These are phyloP conservation scores for Acronicta psi DNA, from an alignment of 2,888 invertebrate genomes.

Conservation along the genomic window DNA sequence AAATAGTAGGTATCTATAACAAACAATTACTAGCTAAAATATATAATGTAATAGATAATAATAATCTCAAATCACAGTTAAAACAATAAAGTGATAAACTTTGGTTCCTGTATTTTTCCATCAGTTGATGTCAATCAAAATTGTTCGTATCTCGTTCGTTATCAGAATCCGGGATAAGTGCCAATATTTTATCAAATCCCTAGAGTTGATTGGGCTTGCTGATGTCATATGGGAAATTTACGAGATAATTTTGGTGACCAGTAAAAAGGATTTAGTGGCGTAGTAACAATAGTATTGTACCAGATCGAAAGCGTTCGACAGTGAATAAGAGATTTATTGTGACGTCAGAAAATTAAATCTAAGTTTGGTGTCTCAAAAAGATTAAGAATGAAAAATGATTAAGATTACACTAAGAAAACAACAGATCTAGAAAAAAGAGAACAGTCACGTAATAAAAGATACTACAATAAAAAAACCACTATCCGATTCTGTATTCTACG, in stretches of 20 bases:
- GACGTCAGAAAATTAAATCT: too few relatives aligned
- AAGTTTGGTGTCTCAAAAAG: too few relatives aligned
- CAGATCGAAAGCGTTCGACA: too few relatives aligned
- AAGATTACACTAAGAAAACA: too few relatives aligned
- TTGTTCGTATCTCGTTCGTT: constrained; percentile 40
- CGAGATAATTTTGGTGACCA: background rate
- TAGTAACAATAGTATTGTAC: too few relatives aligned
- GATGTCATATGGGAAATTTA: constrained; percentile 6
- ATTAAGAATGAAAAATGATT: too few relatives aligned
- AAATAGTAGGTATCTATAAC: background rate
- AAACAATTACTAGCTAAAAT: background rate
- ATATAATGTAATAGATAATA: constrained; percentile 22
- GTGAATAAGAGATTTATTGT: too few relatives aligned
- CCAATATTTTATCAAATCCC: constrained; percentile 44
- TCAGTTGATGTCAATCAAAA: constrained; percentile 47
- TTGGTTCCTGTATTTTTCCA: constrained; percentile 36
- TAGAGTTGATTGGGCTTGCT: constrained; percentile 29
- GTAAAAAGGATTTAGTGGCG: constrained; percentile 1
- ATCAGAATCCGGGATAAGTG: constrained; percentile 40
- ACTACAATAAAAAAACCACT: too few relatives aligned
- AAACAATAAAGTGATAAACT: constrained; percentile 17
- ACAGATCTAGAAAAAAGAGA: too few relatives aligned
- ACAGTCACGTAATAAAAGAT: too few relatives aligned
- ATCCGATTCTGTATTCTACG: too few relatives aligned
- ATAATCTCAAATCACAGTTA: constrained; percentile 22